phyloP scores from a whole-genome alignment of 2,888 invertebrate genomes.

The Zhuqinia jingwanae region DNA sequence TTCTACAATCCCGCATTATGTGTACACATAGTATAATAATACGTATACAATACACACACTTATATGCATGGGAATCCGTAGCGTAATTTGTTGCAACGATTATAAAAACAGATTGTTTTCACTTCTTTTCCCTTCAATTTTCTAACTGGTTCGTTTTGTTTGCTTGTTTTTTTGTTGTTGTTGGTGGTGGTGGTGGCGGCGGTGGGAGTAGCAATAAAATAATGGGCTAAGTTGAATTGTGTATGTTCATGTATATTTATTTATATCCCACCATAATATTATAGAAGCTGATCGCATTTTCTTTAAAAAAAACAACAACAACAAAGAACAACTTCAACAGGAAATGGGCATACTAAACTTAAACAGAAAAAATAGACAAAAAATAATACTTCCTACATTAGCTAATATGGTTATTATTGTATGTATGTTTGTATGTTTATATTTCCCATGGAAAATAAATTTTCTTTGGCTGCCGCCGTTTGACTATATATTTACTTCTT shows the following conservation, averaged over 20 bases:
- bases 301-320: slow-evolving; percentile 11
- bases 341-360: no score
- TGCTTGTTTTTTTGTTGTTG: not conserved
- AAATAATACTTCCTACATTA: no score
- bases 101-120: slow-evolving; percentile 65
- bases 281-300: slow-evolving; percentile 20
- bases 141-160: slow-evolving; percentile 21
- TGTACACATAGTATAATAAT: not conserved
- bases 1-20: no score
- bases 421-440: no score
- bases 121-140: slow-evolving; percentile 1
- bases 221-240: not conserved
- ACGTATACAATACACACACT: not conserved
- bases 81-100: slow-evolving; percentile 65
- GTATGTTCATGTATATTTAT: not conserved
- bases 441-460: no score
- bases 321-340: no score
- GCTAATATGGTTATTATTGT: no score
- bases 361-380: no score
- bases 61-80: not conserved
- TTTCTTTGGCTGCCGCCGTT: no score
- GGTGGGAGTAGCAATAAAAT: no score
- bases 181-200: no score
- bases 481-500: not conserved
- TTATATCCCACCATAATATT: not conserved